Conservation (phyloP, 2,888 invertebrate species). For the Nemoura dubitans region DNA sequence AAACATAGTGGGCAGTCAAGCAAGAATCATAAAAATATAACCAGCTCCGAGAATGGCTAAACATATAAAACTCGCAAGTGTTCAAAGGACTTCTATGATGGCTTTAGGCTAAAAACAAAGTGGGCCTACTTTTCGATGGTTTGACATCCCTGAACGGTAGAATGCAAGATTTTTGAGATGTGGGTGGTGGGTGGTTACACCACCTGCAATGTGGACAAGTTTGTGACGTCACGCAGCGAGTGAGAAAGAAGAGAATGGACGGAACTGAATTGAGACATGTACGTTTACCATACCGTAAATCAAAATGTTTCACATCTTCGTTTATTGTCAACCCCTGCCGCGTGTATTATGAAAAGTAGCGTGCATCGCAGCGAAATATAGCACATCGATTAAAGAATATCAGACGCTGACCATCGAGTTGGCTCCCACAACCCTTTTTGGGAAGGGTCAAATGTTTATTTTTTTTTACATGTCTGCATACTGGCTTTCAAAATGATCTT, state of each 20-base stretch:
- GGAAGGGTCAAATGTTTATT: too few relatives aligned
- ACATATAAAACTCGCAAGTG: not conserved
- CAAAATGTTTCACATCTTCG: constrained; percentile 28
- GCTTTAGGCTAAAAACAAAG: not conserved
- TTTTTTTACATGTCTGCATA: too few relatives aligned
- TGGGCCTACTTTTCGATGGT: not conserved
- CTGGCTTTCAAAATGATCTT: too few relatives aligned
- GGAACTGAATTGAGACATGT: constrained; percentile 27
- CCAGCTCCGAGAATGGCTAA: not conserved
- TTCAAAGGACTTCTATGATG: not conserved
- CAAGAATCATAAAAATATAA: not conserved
- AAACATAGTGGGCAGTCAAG: not conserved
- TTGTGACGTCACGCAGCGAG: constrained; percentile 30
- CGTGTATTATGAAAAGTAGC: constrained; percentile 21
- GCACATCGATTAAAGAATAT: too few relatives aligned
- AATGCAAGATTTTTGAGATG: constrained; percentile 10
- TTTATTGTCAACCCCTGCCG: constrained; percentile 37
- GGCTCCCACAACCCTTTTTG: too few relatives aligned
- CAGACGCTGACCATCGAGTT: too few relatives aligned
- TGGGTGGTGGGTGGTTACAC: constrained; percentile 23
- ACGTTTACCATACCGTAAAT: constrained; percentile 14
- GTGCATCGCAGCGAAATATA: not conserved
- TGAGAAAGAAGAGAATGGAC: not conserved
- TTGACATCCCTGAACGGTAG: not conserved
- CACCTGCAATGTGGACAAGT: constrained; percentile 27